These are phyloP conservation scores for Macrobrachium nipponense DNA, from an alignment of 1,140 invertebrate genomes.

Conservation along the genomic window DNA sequence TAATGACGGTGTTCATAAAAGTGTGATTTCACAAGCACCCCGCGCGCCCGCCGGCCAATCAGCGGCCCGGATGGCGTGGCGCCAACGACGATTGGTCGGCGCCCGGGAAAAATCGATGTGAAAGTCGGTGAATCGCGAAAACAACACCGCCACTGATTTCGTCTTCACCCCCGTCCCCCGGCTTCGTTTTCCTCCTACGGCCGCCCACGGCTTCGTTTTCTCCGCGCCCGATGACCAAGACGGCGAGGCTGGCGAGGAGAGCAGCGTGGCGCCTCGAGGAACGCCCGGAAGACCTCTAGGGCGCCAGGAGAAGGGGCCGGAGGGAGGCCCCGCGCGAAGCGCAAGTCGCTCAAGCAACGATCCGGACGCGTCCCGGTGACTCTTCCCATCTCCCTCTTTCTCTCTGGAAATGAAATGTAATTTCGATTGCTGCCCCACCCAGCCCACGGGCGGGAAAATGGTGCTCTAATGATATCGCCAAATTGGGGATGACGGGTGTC, in stretches of 20 bases:
- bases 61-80: constrained; percentile 3
- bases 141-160: constrained; percentile 48
- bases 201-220: not conserved
- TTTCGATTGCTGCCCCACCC: constrained; percentile 44
- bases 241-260: not conserved
- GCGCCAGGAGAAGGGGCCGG: not conserved
- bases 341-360: not conserved
- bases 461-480: constrained; percentile 50
- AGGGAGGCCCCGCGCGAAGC: not conserved
- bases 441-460: constrained; percentile 37
- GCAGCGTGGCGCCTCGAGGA: no score
- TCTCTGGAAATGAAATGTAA: constrained; percentile 48
- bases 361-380: constrained; percentile 3
- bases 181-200: not conserved
- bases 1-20: constrained; percentile 31
- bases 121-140: constrained; percentile 53
- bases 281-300: not conserved
- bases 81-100: constrained; percentile 53
- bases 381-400: not conserved
- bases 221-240: not conserved
- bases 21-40: constrained; percentile 45
- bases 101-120: constrained; percentile 46
- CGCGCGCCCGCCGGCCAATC: constrained; percentile 36
- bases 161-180: not conserved
- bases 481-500: constrained; percentile 42